These are phyloP conservation scores for Ophraella communa DNA, from an alignment of 2,888 invertebrate genomes.

Conservation along the genomic window DNA sequence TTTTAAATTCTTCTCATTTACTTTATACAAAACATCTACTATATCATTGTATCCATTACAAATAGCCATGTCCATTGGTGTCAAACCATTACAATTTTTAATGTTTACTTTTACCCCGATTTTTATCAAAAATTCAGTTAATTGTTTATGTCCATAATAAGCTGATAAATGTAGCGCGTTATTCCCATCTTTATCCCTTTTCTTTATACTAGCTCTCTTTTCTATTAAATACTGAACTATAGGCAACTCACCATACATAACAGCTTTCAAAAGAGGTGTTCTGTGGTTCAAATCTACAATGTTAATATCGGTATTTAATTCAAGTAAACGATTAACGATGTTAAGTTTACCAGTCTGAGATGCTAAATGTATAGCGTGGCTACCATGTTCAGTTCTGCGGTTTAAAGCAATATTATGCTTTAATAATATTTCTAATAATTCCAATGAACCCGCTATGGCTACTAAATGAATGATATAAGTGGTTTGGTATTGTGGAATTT, in stretches of 20 bases:
- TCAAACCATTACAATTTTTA: neutral
- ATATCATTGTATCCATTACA: neutral
- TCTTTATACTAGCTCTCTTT: too few species aligned
- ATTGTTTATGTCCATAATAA: too few species aligned
- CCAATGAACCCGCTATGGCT: neutral
- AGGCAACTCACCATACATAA: too few species aligned
- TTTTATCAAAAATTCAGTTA: too few species aligned
- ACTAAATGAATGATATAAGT: neutral
- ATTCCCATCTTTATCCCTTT: too few species aligned
- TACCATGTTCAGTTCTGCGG: neutral
- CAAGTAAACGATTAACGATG: too few species aligned
- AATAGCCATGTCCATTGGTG: neutral
- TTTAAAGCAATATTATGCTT: neutral
- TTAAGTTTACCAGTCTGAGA: too few species aligned
- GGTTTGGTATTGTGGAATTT: neutral
- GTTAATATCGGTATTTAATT: too few species aligned
- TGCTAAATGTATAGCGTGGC: too few species aligned
- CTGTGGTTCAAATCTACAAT: too few species aligned
- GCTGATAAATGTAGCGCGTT: neutral
- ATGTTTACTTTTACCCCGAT: neutral
- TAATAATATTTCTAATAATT: neutral
- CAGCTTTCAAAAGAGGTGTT: too few species aligned
- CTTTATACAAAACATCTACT: neutral
- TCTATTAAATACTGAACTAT: too few species aligned
- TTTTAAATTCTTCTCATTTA: neutral